A percentile compares a stretch with the other conserved stretches of the same genome.
phyloP scores from a whole-genome alignment of 2,797 vertebrate genomes.

The Phataginus tricuspis region DNA sequence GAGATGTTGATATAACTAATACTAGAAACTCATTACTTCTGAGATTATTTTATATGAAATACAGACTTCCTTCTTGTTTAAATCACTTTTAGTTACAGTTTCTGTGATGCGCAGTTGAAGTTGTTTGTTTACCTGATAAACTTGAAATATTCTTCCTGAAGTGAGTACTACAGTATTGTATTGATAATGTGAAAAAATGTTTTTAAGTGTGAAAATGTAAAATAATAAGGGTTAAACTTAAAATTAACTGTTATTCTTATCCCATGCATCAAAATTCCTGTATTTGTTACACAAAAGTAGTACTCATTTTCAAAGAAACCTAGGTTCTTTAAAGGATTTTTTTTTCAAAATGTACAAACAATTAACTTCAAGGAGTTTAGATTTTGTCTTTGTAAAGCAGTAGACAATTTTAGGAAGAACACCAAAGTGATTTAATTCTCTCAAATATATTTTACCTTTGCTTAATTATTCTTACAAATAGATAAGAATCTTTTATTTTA shows the following conservation, averaged over 20 bases:
- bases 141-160: conserved; percentile 4
- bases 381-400: neutral
- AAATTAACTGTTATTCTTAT: neutral
- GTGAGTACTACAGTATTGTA: neutral
- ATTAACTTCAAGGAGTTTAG: conserved; percentile 68
- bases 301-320: neutral
- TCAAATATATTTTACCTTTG: conserved; percentile 67
- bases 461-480: conserved; percentile 63
- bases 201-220: neutral
- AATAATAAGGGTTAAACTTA: neutral
- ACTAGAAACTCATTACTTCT: neutral
- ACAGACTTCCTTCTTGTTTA: neutral
- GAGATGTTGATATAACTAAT: neutral
- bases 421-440: conserved; percentile 61
- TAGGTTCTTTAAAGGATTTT: conserved; percentile 49
- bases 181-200: rapidly evolving
- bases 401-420: conserved; percentile 37
- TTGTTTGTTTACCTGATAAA: neutral
- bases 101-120: neutral
- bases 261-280: neutral
- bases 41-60: neutral
- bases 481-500: conserved; percentile 13
- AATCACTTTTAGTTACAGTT: neutral
- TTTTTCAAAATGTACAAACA: conserved; percentile 42
- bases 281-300: neutral